Conservation (phyloP, 2,797 vertebrate species). For the Diceros bicornis region DNA sequence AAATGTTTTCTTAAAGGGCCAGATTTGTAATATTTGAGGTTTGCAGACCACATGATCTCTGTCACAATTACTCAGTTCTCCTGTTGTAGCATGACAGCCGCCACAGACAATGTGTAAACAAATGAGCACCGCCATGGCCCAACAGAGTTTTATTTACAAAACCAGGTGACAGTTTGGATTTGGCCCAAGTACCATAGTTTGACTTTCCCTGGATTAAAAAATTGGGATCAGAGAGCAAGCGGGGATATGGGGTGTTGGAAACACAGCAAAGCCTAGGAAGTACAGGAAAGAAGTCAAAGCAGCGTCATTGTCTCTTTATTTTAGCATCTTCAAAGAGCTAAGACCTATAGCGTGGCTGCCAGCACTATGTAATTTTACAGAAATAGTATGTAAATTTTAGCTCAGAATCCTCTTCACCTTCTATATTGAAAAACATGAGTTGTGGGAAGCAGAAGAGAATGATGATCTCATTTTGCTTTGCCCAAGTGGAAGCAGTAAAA, state of each 20-base stretch:
- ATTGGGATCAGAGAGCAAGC: background rate
- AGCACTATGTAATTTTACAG: background rate
- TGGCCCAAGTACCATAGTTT: background rate
- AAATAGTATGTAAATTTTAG: background rate
- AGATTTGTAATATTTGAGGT: background rate
- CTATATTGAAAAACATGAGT: background rate
- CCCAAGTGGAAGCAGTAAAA: background rate
- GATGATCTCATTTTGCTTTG: conserved; percentile 37
- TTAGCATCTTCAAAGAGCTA: background rate
- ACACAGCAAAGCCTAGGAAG: background rate
- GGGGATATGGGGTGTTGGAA: background rate
- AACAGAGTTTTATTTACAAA: background rate
- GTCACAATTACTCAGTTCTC: background rate
- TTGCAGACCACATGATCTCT: background rate
- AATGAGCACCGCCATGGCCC: background rate
- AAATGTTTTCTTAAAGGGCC: background rate
- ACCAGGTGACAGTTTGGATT: background rate
- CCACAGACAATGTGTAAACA: background rate
- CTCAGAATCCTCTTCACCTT: background rate
- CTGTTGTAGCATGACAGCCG: background rate
- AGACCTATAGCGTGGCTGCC: background rate
- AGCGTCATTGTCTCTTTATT: background rate
- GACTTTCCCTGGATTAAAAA: background rate
- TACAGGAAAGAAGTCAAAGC: background rate
- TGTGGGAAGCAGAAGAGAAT: background rate